Evolutionary conservation across 2,888 invertebrate genomes (phyloP).

Genomic region (Fissipunctia ypsillon): DNA sequence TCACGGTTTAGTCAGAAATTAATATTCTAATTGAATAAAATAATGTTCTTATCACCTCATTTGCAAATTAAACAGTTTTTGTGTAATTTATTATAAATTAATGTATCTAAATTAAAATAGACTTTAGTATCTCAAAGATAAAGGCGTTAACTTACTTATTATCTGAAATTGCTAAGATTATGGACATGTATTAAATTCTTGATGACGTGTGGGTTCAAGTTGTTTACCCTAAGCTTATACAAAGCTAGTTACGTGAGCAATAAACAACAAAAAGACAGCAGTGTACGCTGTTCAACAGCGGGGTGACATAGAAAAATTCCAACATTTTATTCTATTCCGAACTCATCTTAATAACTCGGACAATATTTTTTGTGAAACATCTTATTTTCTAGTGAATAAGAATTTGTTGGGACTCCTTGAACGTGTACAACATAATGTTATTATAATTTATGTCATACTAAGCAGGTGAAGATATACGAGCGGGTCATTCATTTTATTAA

Average conservation of each 20-base stretch:
- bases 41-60: slow-evolving; percentile 16
- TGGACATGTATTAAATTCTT: slow-evolving; percentile 6
- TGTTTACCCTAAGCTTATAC: slow-evolving; percentile 42
- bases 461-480: slow-evolving; percentile 90
- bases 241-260: slow-evolving; percentile 76
- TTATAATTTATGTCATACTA: slow-evolving; percentile 90
- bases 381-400: slow-evolving; percentile 89
- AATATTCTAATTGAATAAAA: slow-evolving; percentile 25
- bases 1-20: slow-evolving; percentile 12
- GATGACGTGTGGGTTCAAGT: slow-evolving; percentile 30
- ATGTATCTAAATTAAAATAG: neutral
- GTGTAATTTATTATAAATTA: neutral
- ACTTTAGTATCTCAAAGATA: neutral
- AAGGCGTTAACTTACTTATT: slow-evolving; percentile 5
- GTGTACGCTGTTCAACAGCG: slow-evolving; percentile 75
- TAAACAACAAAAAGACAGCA: slow-evolving; percentile 75
- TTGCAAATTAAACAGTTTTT: slow-evolving; percentile 22
- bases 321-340: slow-evolving; percentile 82
- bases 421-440: slow-evolving; percentile 90
- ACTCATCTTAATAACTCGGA: slow-evolving; percentile 82
- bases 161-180: slow-evolving; percentile 16
- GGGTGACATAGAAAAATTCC: slow-evolving; percentile 78
- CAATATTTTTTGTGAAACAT: slow-evolving; percentile 85
- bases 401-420: slow-evolving; percentile 90
- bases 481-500: slow-evolving; percentile 90